Evolutionary conservation across 2,888 invertebrate species (phyloP).

Genomic region (Dorcus hopei): DNA sequence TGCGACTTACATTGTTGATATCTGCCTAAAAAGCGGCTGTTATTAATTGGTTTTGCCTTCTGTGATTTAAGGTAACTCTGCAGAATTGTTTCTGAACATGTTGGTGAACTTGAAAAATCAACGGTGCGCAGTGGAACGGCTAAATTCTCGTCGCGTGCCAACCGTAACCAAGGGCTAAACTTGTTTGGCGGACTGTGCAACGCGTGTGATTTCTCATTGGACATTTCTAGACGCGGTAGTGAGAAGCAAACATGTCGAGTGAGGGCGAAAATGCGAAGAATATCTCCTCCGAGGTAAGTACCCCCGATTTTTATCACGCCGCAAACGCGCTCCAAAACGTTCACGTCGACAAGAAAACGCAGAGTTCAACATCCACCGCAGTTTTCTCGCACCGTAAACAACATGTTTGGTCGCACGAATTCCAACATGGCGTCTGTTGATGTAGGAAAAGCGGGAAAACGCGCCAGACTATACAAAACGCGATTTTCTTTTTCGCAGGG

Average conservation of each 20-base stretch:
- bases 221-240: conserved; percentile 47
- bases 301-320: conserved; percentile 4
- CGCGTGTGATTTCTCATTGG: conserved; percentile 46
- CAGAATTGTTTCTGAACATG: too few species aligned
- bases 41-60: too few species aligned
- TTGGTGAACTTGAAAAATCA: too few species aligned
- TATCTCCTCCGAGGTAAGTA: conserved; percentile 44
- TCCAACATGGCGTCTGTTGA: conserved; percentile 50
- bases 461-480: conserved; percentile 18
- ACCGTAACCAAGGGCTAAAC: background rate
- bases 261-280: conserved; percentile 49
- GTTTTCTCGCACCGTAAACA: conserved; percentile 27
- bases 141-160: too few species aligned
- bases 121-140: too few species aligned
- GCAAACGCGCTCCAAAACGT: too few species aligned
- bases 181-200: conserved; percentile 35
- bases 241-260: conserved; percentile 48
- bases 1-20: too few species aligned
- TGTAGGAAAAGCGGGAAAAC: conserved; percentile 49
- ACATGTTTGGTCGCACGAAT: conserved; percentile 40
- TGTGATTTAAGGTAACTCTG: too few species aligned
- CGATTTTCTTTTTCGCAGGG: conserved; percentile 9
- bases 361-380: too few species aligned
- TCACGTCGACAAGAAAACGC: too few species aligned
- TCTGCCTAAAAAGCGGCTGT: too few species aligned